Evolutionary conservation across 2,797 vertebrate species (phyloP), one percentile per base, ranked within the genome.

Genomic region (Artibeus lituratus): DNA sequence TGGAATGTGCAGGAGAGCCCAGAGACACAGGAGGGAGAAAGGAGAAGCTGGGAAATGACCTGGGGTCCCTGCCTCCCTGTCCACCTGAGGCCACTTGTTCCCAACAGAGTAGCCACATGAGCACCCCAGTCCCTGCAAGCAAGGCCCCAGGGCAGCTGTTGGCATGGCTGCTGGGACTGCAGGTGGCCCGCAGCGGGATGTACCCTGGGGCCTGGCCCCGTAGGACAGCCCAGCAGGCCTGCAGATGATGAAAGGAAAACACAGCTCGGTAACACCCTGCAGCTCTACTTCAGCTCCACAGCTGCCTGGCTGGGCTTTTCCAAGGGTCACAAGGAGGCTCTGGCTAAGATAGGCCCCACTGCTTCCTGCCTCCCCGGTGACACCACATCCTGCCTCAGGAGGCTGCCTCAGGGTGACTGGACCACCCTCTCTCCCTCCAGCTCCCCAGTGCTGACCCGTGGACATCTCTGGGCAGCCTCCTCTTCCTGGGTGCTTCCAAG

Each of bases 401-500:
- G 83, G 32, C 12, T 10, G 32, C 55, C 26, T n/a, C 10, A 0
- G 7, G 29, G 59, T 53, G 1, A 87, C 69, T 26, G 0, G 21
- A 39, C 3, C 10, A 22, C 32, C 29, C 4, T 32, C 65, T 59
- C 10, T 14, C 39, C 39, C 42, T 70, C 94, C 69, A 86, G 57
- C 6, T 81, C 37, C 55, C 29, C 69, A 57, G 3, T 35, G 87
- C 2, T 22, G 44, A n/a, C 51, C n/a, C 1, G 35, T 5, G 47
- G 15, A 57, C 86, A 42, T 37, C 90, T 73, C 65, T 42, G 93
- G 72, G 22, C 47, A 67, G n/a, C 35, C 32, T 37, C 67, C 4
- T 53, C 67, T 74, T n/a, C 44, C 18, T 44, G 22, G 47, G 69
- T 2, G n/a, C 73, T 49, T 76, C 37, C 32, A 53, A 7, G 22